phyloP scores from a whole-genome alignment of 2,797 vertebrate genomes.

The Neosilurus mollespiculum region DNA sequence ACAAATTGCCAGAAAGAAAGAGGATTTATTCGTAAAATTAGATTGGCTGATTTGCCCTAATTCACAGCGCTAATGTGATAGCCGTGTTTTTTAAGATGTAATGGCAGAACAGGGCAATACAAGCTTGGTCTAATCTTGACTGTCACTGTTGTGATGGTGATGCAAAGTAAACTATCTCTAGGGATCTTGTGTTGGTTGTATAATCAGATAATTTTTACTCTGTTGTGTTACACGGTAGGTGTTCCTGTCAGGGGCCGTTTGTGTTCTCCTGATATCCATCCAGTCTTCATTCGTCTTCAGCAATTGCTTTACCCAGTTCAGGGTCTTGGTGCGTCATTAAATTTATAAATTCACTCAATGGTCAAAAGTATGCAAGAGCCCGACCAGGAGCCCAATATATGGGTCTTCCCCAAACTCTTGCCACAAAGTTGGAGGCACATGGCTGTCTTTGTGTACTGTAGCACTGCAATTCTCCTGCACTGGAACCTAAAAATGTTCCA shows the following conservation, averaged over 20 bases:
- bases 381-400: not conserved
- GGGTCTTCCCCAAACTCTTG: not conserved
- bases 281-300: not conserved
- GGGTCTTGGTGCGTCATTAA: not conserved
- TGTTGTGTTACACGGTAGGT: not conserved
- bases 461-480: not conserved
- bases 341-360: not conserved
- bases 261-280: not conserved
- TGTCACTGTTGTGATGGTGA: not conserved
- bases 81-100: not conserved
- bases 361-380: no score
- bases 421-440: not conserved
- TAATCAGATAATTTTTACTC: not conserved
- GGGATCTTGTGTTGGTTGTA: not conserved
- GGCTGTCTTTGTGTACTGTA: not conserved
- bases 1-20: not conserved
- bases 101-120: not conserved
- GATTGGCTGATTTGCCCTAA: conserved; percentile 1
- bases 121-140: not conserved
- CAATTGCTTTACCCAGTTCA: not conserved
- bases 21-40: not conserved
- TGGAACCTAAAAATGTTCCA: not conserved
- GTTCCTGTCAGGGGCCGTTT: not conserved
- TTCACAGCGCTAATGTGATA: not conserved
- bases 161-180: not conserved